Evolutionary conservation across 2,888 invertebrate species (phyloP).

Genomic region (Apamea epomidion): DNA sequence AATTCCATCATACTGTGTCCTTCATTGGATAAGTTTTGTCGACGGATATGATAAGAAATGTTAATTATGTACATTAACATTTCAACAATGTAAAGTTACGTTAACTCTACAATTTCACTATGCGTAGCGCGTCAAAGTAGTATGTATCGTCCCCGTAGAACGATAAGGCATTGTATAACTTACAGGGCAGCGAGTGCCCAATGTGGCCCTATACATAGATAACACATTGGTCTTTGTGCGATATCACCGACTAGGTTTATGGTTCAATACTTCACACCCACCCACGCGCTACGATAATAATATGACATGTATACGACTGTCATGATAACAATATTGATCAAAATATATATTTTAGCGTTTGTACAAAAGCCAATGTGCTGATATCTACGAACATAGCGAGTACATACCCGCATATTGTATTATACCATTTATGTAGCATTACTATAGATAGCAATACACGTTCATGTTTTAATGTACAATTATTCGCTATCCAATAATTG

Average conservation of each 20-base stretch:
- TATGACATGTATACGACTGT: conserved; percentile 56
- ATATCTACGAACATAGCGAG: conserved; percentile 10
- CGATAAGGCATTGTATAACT: conserved; percentile 55
- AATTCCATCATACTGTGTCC: conserved; percentile 38
- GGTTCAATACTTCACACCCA: conserved; percentile 69
- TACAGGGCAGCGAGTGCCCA: conserved; percentile 53
- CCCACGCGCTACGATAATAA: conserved; percentile 72
- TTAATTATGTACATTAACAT: conserved; percentile 49
- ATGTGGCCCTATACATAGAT: conserved; percentile 59
- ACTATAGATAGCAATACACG: conserved; percentile 3
- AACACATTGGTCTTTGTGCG: conserved; percentile 64
- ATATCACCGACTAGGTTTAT: conserved; percentile 70
- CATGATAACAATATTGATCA: conserved; percentile 64
- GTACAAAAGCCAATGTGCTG: conserved; percentile 34
- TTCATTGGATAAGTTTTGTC: conserved; percentile 46
- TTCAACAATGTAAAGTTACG: conserved; percentile 54
- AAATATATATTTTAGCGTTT: conserved; percentile 40
- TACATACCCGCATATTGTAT: conserved; percentile 7
- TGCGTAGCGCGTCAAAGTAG: conserved; percentile 29
- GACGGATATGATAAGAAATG: conserved; percentile 52
- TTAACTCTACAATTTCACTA: conserved; percentile 37
- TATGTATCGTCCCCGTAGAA: conserved; percentile 37
- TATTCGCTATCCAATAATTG: not conserved
- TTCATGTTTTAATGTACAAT: not conserved
- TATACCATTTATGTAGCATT: conserved; percentile 1